A percentile compares a stretch with the other conserved stretches of the same genome.
Evolutionary conservation across 2,113 vertebrate species (phyloP).

Genomic region (Rhinolophus sinicus): DNA sequence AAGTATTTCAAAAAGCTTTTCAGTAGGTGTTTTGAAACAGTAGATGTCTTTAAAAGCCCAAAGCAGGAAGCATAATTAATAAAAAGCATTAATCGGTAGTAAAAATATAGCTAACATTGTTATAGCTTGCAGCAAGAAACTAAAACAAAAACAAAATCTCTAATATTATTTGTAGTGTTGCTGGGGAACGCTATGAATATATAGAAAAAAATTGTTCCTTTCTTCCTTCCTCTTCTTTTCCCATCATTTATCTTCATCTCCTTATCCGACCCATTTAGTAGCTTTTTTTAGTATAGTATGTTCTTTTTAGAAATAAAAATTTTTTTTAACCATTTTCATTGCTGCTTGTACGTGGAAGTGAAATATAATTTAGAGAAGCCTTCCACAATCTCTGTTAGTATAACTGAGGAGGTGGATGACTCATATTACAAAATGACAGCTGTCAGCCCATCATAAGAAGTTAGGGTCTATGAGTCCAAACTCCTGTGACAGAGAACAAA

Average conservation of each 20-base stretch:
- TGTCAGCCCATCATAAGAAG: background rate
- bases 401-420: background rate
- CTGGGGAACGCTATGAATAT: background rate
- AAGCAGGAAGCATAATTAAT: conserved; percentile 22
- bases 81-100: background rate
- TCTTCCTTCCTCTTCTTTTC: background rate
- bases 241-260: background rate
- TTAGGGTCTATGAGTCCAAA: background rate
- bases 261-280: background rate
- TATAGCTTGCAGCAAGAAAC: background rate
- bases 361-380: background rate
- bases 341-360: background rate
- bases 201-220: background rate
- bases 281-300: background rate
- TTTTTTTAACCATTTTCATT: background rate
- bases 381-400: background rate
- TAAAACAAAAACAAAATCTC: background rate
- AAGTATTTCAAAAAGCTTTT: background rate
- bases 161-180: background rate
- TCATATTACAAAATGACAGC: background rate
- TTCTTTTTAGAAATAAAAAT: background rate
- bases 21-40: background rate
- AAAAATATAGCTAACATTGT: background rate
- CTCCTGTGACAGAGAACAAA: background rate
- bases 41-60: background rate